Base-by-base conservation (phyloP, 2,113 vertebrate genomes). In the Sigmodon hispidus region DNA sequence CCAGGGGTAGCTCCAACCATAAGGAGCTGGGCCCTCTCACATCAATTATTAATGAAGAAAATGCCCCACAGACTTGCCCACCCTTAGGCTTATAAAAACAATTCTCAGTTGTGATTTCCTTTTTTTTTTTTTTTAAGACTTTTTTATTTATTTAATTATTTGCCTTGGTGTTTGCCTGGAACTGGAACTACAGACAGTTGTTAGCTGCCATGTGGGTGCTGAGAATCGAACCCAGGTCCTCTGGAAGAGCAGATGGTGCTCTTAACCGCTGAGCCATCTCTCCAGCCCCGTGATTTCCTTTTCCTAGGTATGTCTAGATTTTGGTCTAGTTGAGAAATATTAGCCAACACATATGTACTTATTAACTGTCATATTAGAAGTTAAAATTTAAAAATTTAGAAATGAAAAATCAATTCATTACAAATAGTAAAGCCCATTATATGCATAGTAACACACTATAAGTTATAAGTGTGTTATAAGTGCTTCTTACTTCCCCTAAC, bases 361-460 rank as follows among this genome's bases (percentile, higher is more conserved):
- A 31, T 24, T 24, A 70, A 24, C 76, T 57, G 75, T 29, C 57
- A 43, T 81, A 65, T 80, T 85, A 89, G 26, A 94, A 85, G 34
- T 91, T 93, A 91, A 86, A 88, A 75, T 26, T 55, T 70, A 76
- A 50, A 75, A 55, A 26, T 61, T 83, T 93, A 40, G 9, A 89
- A 89, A 63, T 75, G 34, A 50, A 77, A 77, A 3, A 63, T 81
- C 65, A 52, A 50, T 73, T 34, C n/a, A 45, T 83, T 70, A 36
- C 76, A 92, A 72, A 88, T 36, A 95, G 75, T 91, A 92, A 92
- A 96, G 52, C 19, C 3, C 5, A 67, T 65, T 79, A 81, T 12
- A 24, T 72, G 40, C 19, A 52, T 79, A 52, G 13, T 80, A 88
- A 50, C 48, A 84, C 43, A 81, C 21, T 81, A 36, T 90, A 85